phyloP scores from a whole-genome alignment of 2,797 vertebrate species.

The Columba guinea region DNA sequence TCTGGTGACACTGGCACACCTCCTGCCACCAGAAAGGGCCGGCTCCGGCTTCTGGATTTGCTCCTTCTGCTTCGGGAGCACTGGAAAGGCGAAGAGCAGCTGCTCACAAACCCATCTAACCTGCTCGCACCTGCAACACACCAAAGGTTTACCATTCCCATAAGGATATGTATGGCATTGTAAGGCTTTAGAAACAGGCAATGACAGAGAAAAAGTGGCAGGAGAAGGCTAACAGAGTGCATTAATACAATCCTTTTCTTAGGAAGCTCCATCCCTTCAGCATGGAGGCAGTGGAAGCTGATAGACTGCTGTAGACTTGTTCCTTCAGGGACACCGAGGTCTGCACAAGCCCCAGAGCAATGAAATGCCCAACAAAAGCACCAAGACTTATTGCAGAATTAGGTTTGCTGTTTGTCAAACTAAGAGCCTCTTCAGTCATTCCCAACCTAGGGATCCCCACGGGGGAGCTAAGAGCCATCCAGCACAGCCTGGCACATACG shows the following conservation, averaged over 20 bases:
- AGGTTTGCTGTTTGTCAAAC: neutral
- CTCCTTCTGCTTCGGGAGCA: neutral
- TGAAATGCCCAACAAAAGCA: neutral
- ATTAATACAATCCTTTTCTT: neutral
- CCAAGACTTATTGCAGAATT: neutral
- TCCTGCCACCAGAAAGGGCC: neutral
- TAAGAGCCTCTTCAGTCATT: neutral
- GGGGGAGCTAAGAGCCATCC: neutral
- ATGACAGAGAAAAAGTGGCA: neutral
- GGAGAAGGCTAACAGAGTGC: neutral
- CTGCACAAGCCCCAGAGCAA: neutral
- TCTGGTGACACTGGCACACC: neutral
- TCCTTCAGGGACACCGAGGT: neutral
- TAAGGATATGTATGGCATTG: neutral
- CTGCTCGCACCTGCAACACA: rapidly evolving
- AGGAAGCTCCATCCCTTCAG: neutral
- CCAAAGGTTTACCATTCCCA: neutral
- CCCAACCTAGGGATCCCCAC: too few relatives aligned
- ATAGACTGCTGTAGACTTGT: neutral
- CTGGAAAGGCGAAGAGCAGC: neutral
- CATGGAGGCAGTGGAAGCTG: neutral
- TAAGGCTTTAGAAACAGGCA: neutral
- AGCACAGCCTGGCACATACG: rapidly evolving
- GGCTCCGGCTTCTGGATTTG: neutral
- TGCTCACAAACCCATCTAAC: neutral